phyloP scores from a whole-genome alignment of 2,888 invertebrate species.

The Thelaira solivaga region DNA sequence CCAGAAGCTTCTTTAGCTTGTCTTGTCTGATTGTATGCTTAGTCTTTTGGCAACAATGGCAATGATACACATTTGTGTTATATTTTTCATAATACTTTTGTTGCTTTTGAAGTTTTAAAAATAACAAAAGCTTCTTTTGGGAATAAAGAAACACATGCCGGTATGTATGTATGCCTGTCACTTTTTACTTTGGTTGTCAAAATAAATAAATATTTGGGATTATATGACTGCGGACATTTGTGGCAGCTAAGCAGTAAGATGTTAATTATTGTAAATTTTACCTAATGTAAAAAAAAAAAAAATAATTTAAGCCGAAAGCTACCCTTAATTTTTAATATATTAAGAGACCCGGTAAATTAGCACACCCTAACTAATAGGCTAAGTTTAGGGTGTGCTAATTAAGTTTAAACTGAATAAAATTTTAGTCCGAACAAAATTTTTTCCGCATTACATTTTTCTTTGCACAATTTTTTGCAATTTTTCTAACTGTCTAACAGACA shows the following conservation, averaged over 20 bases:
- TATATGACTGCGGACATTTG: constrained; percentile 4
- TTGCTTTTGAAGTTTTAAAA: constrained; percentile 31
- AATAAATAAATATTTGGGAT: constrained; percentile 26
- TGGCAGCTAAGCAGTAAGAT: not conserved
- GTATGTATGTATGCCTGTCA: constrained; percentile 28
- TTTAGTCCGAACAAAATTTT: no score
- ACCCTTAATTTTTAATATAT: no score
- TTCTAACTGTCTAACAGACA: no score
- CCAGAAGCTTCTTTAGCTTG: constrained; percentile 15
- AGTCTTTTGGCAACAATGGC: constrained; percentile 14
- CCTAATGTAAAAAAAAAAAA: no score
- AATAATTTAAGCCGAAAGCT: no score
- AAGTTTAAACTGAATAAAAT: no score
- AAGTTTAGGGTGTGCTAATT: no score
- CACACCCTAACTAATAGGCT: no score
- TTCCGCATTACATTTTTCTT: no score
- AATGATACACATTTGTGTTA: constrained; percentile 2
- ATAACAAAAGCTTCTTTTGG: constrained; percentile 43
- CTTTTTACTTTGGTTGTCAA: constrained; percentile 16
- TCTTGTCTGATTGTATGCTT: constrained; percentile 1
- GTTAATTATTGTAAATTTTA: no score
- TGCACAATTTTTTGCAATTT: no score
- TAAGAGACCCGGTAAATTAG: no score
- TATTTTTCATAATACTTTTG: constrained; percentile 14
- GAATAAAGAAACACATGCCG: not conserved